phyloP scores from a whole-genome alignment of 2,797 vertebrate genomes.

The Huso huso region DNA sequence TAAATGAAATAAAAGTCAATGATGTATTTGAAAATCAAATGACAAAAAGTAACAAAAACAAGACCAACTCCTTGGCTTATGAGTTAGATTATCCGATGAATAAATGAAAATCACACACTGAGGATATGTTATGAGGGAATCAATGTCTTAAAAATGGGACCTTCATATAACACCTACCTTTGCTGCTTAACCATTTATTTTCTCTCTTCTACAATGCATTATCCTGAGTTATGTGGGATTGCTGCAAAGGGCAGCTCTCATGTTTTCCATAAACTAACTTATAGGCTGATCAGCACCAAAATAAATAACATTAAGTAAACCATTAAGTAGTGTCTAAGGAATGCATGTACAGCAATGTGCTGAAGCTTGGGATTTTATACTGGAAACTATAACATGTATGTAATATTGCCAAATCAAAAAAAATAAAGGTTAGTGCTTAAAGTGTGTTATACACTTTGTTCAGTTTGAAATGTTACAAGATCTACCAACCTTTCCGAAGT shows the following conservation, averaged over 20 bases:
- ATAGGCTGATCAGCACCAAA: constrained; percentile 6
- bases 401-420: constrained; percentile 72
- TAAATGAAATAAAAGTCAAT: constrained; percentile 58
- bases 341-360: too few relatives aligned
- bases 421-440: constrained; percentile 74
- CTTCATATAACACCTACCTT: constrained; percentile 86
- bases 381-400: too few relatives aligned
- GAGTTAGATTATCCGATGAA: constrained; percentile 59
- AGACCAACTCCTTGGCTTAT: constrained; percentile 71
- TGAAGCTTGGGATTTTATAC: too few relatives aligned
- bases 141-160: constrained; percentile 55
- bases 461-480: constrained; percentile 52
- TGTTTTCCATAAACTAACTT: background rate
- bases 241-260: background rate
- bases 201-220: background rate
- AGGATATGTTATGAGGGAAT: constrained; percentile 64
- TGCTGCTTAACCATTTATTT: constrained; percentile 36
- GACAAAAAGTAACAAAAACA: constrained; percentile 53
- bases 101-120: constrained; percentile 51
- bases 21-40: constrained; percentile 44
- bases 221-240: background rate
- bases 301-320: constrained; percentile 5
- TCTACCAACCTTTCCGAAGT: constrained; percentile 80
- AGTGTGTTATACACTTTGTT: constrained; percentile 28
- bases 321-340: background rate